Conservation (phyloP, 2,113 vertebrate species). For the Corynorhinus townsendii region DNA sequence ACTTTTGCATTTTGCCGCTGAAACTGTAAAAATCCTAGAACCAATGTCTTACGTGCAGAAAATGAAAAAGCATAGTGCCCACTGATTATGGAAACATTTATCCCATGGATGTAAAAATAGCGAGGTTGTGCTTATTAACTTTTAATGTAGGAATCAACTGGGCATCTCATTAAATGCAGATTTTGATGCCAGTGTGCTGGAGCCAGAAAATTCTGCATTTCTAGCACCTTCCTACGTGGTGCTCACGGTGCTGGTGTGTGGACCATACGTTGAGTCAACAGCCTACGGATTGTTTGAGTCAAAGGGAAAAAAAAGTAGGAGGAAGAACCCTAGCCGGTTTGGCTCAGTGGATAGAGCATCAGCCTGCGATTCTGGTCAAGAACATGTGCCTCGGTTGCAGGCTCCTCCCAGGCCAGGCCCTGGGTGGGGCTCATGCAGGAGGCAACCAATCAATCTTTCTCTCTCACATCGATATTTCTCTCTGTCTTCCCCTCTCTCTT, state of each 20-base stretch:
- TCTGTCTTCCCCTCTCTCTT: too few species aligned
- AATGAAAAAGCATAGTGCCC: not conserved
- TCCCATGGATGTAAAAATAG: not conserved
- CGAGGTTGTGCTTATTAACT: not conserved
- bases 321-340: not conserved
- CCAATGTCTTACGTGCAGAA: not conserved
- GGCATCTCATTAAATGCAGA: not conserved
- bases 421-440: too few species aligned
- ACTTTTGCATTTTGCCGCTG: not conserved
- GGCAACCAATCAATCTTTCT: too few species aligned
- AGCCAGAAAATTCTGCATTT: not conserved
- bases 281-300: not conserved
- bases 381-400: too few species aligned
- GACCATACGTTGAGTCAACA: not conserved
- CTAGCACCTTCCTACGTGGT: not conserved
- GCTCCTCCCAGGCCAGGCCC: too few species aligned
- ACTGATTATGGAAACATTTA: not conserved
- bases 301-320: not conserved
- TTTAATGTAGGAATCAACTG: not conserved
- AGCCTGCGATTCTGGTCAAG: too few species aligned
- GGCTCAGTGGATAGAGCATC: too few species aligned
- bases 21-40: conserved; percentile 3
- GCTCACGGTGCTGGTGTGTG: not conserved
- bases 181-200: not conserved
- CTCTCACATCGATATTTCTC: too few species aligned